Base-by-base conservation (phyloP, 2,888 invertebrate species). In the Nemurella pictetii region DNA sequence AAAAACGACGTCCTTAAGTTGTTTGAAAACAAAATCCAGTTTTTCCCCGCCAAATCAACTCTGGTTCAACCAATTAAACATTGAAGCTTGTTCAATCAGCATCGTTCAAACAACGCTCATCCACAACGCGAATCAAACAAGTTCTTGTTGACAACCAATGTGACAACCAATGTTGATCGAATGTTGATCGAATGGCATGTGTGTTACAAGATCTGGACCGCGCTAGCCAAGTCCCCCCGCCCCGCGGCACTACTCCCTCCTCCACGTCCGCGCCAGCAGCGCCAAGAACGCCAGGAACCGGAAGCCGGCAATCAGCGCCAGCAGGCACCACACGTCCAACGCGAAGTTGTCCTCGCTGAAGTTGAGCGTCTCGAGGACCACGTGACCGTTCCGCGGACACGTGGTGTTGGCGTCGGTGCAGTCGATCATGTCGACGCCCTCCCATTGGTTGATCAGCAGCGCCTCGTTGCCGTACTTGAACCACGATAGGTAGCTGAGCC, bases 391-490 rank as follows among this genome's bases (percentile, higher is more conserved):
- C 72, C 93, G 93, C 0, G 95, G 96, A 88, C 97, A 97, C 0
- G 96, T 95, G 83, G 94, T 93, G 90, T 95, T 95, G 87, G 93
- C 93, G 32, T 93, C 91, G 0, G 94, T 94, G 89, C 97, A 97
- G 0, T 93, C 93, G 87, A 98, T 97, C 88, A 93, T 91, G 4
- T 94, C 94, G 15, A 98, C 93, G 78, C 95, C 94, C 0, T 93
- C 90, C 98, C 98, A 98, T 89, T 98, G 98, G 91, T 97, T 98
- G 85, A 98, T 94, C 84, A 96, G 91, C 26, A 98, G 91, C 0
- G 97, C 96, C 90, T 98, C 97, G 90, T 97, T 97, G 32, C 96
- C 96, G 90, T 97, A 98, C 85, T 95, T 94, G 91, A 98, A 97
- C 98, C 98, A 98, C 0, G 97, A 97, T 20, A 97, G 90, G 90